Conservation (phyloP, 2,797 vertebrate species). For the Alosa sapidissima region DNA sequence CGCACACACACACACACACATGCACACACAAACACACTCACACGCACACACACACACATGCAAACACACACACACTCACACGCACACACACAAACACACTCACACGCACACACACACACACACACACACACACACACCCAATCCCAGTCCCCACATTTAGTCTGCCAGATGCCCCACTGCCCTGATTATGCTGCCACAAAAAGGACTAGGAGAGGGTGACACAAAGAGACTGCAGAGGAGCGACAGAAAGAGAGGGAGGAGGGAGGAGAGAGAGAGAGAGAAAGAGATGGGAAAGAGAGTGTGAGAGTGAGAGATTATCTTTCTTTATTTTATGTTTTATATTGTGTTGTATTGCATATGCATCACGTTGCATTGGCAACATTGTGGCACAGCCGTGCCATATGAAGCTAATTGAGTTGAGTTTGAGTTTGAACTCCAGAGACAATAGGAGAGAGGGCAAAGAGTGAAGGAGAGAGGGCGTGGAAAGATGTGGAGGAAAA, state of each 20-base stretch:
- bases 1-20: not conserved
- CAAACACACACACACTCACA: not conserved
- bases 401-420: too few relatives aligned
- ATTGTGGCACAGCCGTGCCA: too few relatives aligned
- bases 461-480: not conserved
- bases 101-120: not conserved
- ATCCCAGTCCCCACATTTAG: constrained; percentile 46
- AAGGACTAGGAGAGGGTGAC: constrained; percentile 25
- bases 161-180: constrained; percentile 48
- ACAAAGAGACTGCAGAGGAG: not conserved
- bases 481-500: not conserved
- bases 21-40: too few relatives aligned
- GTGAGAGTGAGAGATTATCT: not conserved
- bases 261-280: not conserved
- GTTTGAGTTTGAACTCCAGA: too few relatives aligned
- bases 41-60: not conserved
- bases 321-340: too few relatives aligned
- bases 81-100: not conserved
- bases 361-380: too few relatives aligned
- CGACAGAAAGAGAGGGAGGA: not conserved
- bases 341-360: too few relatives aligned
- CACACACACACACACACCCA: not conserved
- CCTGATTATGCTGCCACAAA: constrained; percentile 44
- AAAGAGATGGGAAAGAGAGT: not conserved
- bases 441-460: too few relatives aligned